A percentile compares a stretch with the other conserved stretches of the same genome.
These are phyloP conservation scores for Drosophila mettleri DNA, from an alignment of 2,888 invertebrate species.

Conservation along the genomic window DNA sequence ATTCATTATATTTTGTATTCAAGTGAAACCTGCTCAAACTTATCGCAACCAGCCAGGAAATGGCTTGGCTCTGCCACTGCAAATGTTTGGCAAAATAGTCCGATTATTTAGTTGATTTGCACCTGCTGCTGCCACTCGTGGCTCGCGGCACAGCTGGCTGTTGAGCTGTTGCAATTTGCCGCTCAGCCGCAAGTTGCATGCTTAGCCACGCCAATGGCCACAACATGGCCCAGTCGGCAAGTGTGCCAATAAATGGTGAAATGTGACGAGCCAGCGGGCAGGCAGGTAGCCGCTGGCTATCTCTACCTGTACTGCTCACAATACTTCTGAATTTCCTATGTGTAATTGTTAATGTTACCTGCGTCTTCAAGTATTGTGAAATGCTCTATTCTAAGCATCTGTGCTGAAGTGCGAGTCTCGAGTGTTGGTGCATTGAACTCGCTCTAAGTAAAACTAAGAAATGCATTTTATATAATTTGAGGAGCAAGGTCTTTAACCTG, in stretches of 20 bases:
- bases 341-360: not conserved
- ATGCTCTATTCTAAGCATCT: not conserved
- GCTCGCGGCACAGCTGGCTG: constrained; percentile 24
- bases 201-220: constrained; percentile 37
- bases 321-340: not conserved
- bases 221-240: constrained; percentile 64
- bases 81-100: constrained; percentile 23
- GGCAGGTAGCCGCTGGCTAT: constrained; percentile 9
- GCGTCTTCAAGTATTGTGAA: not conserved
- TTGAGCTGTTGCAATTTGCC: constrained; percentile 50
- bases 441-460: not conserved
- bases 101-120: not conserved
- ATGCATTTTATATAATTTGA: constrained; percentile 9
- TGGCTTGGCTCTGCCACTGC: not conserved
- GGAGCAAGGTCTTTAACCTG: constrained; percentile 72
- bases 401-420: not conserved
- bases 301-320: not conserved
- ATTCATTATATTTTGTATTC: too few relatives aligned
- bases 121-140: constrained; percentile 39
- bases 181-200: constrained; percentile 12
- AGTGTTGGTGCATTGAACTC: constrained; percentile 45
- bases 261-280: constrained; percentile 55
- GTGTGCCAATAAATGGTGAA: constrained; percentile 77
- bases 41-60: constrained; percentile 11
- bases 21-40: too few relatives aligned